Evolutionary conservation across 2,113 vertebrate genomes (phyloP).

Genomic region (Corythornis vintsioides): DNA sequence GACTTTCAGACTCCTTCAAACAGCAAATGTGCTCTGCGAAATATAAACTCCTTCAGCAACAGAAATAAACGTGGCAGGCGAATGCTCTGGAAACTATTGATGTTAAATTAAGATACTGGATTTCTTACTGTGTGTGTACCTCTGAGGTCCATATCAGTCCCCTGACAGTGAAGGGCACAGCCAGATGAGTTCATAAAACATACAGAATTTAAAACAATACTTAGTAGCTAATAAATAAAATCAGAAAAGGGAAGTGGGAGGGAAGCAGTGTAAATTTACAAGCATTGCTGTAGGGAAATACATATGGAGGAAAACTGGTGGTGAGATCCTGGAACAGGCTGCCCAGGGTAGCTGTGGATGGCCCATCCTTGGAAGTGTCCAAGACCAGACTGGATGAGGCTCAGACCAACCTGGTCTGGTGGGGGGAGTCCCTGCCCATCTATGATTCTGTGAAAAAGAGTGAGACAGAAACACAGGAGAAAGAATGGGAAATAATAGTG

Average conservation of each 20-base stretch:
- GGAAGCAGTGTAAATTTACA: background rate
- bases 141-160: background rate
- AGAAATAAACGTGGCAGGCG: background rate
- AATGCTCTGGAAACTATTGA: background rate
- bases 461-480: background rate
- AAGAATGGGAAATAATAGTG: background rate
- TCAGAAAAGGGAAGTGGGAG: background rate
- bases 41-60: background rate
- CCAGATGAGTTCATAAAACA: background rate
- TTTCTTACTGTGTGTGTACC: background rate
- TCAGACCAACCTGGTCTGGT: background rate
- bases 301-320: background rate
- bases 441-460: background rate
- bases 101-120: background rate
- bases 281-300: background rate
- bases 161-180: background rate
- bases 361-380: background rate
- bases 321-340: background rate
- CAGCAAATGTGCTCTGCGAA: background rate
- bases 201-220: background rate
- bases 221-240: background rate
- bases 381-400: background rate
- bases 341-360: background rate
- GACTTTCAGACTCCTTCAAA: background rate
- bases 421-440: background rate